Evolutionary conservation across 2,113 vertebrate genomes (phyloP).

Genomic region (Merops nubicus): DNA sequence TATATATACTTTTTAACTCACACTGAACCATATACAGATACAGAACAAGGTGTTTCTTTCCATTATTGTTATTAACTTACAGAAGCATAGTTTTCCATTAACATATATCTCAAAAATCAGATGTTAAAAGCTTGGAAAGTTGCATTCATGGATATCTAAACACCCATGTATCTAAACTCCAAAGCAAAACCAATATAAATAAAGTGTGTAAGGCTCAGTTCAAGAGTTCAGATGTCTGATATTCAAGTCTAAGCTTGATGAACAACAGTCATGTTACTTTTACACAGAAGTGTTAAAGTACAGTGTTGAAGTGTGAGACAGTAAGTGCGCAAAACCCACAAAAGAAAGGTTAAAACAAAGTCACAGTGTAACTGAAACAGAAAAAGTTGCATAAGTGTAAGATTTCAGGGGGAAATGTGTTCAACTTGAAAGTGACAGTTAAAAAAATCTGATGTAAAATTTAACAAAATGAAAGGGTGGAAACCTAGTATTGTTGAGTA

Average conservation of each 20-base stretch:
- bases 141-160: accelerated
- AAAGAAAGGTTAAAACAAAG: not conserved
- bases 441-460: not conserved
- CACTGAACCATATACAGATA: not conserved
- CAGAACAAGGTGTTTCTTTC: not conserved
- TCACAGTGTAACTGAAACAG: not conserved
- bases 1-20: not conserved
- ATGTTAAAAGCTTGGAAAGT: not conserved
- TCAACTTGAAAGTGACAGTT: not conserved
- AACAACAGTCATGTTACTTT: not conserved
- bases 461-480: accelerated
- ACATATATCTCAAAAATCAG: not conserved
- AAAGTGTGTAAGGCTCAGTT: not conserved
- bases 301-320: not conserved
- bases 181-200: not conserved
- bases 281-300: not conserved
- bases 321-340: not conserved
- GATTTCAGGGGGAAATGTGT: not conserved
- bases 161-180: not conserved
- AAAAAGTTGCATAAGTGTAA: not conserved
- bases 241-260: not conserved
- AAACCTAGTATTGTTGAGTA: not conserved
- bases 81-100: not conserved
- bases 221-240: not conserved
- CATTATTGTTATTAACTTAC: not conserved